Percentiles rank a stretch among this genome's conserved stretches.
phyloP scores from a whole-genome alignment of 2,113 vertebrate genomes.

The Xenopus laevis region DNA sequence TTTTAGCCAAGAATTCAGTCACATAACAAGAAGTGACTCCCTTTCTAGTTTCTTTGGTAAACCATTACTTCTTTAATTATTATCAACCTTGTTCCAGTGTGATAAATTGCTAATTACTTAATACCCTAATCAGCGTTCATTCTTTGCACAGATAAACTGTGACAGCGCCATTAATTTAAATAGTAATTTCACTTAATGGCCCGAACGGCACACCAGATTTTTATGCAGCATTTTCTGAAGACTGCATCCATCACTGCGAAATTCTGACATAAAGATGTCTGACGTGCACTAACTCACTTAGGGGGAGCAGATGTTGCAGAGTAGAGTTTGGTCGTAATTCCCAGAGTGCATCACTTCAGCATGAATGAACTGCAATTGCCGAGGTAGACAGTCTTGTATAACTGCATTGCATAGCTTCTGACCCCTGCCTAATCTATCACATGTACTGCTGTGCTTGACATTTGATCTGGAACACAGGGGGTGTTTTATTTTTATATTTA shows the following conservation, averaged over 20 bases:
- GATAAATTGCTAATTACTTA: slow-evolving; percentile 99
- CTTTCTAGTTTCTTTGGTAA: slow-evolving; percentile 91
- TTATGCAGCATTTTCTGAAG: slow-evolving; percentile 90
- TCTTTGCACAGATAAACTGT: slow-evolving; percentile 93
- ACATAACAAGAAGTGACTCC: slow-evolving; percentile 86
- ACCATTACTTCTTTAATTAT: slow-evolving; percentile 95
- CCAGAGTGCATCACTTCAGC: slow-evolving; percentile 98
- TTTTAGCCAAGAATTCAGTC: slow-evolving; percentile 72
- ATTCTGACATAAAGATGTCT: slow-evolving; percentile 97
- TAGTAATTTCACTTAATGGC: slow-evolving; percentile 97
- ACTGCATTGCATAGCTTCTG: slow-evolving; percentile 73
- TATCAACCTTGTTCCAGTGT: slow-evolving; percentile 93
- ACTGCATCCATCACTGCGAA: slow-evolving; percentile 91
- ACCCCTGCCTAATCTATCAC: slow-evolving; percentile 72
- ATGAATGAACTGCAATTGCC: slow-evolving; percentile 95
- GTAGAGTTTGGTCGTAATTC: slow-evolving; percentile 93
- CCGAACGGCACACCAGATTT: slow-evolving; percentile 89
- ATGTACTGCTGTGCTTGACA: slow-evolving; percentile 51
- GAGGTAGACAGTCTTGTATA: slow-evolving; percentile 85
- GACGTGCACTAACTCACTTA: slow-evolving; percentile 99
- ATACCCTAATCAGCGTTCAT: slow-evolving; percentile 97
- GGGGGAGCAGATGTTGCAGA: slow-evolving; percentile 97
- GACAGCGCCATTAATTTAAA: slow-evolving; percentile 96
- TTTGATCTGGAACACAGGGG: slow-evolving; percentile 64
- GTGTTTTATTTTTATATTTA: slow-evolving; percentile 19